These are phyloP conservation scores for Budorcas taxicolor DNA, from an alignment of 2,113 vertebrate species.

Conservation along the genomic window DNA sequence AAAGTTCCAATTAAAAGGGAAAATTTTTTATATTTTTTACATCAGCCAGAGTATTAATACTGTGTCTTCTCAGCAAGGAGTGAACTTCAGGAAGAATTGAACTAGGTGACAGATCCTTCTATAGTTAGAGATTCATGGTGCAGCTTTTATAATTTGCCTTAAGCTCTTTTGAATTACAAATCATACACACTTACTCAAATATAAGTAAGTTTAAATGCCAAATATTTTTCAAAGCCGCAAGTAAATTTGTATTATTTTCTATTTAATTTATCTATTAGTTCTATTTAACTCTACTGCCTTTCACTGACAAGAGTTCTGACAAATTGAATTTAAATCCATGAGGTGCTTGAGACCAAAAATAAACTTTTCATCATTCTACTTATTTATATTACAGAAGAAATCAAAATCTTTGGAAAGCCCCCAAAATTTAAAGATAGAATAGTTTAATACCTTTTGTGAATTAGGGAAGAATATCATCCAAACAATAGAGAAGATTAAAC, in stretches of 20 bases:
- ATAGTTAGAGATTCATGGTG: not conserved
- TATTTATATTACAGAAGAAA: not conserved
- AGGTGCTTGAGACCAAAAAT: not conserved
- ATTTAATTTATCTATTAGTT: not conserved
- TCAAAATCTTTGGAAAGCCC: not conserved
- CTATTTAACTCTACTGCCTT: not conserved
- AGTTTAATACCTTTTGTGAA: not conserved
- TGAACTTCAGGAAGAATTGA: not conserved
- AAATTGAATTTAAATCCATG: not conserved
- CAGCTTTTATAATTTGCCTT: not conserved
- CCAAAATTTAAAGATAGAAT: not conserved
- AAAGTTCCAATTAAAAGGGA: not conserved
- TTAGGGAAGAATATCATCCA: not conserved
- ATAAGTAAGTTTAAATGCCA: constrained; percentile 1
- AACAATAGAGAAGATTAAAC: not conserved
- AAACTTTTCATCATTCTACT: not conserved
- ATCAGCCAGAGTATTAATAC: not conserved
- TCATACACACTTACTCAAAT: not conserved
- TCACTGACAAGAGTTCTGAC: not conserved
- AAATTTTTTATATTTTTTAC: not conserved
- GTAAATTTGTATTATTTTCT: not conserved
- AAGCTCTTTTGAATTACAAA: not conserved
- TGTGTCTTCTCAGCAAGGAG: not conserved
- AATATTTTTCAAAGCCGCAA: not conserved
- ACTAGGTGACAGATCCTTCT: not conserved